Evolutionary conservation across 1,140 invertebrate species (phyloP).

Genomic region (Drosophila watanabei): DNA sequence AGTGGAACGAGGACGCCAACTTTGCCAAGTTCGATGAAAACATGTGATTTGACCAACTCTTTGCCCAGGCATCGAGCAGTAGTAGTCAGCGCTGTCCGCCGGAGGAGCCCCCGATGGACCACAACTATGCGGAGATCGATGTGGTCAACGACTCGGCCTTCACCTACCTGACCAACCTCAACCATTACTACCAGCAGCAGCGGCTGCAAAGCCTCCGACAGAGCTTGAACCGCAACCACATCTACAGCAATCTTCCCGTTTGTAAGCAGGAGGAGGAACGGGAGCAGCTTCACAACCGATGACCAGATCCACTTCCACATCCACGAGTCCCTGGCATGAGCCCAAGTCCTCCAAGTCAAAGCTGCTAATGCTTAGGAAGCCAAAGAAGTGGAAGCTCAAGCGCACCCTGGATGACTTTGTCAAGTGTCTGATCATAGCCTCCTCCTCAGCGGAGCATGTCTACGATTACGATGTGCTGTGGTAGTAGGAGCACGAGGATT

Average conservation of each 20-base stretch:
- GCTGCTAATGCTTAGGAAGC: conserved; percentile 56
- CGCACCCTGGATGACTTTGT: conserved; percentile 67
- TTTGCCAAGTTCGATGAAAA: conserved; percentile 86
- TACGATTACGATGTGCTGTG: conserved; percentile 74
- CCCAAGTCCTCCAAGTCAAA: conserved; percentile 37
- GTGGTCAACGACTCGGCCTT: conserved; percentile 76
- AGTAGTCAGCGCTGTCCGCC: conserved; percentile 6
- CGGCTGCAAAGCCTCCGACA: conserved; percentile 50
- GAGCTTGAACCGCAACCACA: conserved; percentile 19
- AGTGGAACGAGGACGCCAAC: conserved; percentile 82
- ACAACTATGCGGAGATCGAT: conserved; percentile 82
- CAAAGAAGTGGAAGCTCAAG: conserved; percentile 66
- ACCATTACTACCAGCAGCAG: conserved; percentile 78
- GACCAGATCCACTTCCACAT: conserved; percentile 56
- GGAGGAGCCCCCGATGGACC: conserved; percentile 36
- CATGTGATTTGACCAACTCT: conserved; percentile 85
- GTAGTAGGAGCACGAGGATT: conserved; percentile 43
- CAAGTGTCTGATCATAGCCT: conserved; percentile 73
- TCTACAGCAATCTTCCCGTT: conserved; percentile 54
- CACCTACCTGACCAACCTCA: conserved; percentile 77
- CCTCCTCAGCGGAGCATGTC: conserved; percentile 75
- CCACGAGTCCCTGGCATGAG: conserved; percentile 70
- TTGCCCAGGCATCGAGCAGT: conserved; percentile 60
- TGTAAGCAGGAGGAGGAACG: conserved; percentile 1
- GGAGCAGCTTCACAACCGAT: background rate